Evolutionary conservation across 2,113 vertebrate species (phyloP), one percentile per base, ranked within the genome.

Genomic region (Hucho hucho): DNA sequence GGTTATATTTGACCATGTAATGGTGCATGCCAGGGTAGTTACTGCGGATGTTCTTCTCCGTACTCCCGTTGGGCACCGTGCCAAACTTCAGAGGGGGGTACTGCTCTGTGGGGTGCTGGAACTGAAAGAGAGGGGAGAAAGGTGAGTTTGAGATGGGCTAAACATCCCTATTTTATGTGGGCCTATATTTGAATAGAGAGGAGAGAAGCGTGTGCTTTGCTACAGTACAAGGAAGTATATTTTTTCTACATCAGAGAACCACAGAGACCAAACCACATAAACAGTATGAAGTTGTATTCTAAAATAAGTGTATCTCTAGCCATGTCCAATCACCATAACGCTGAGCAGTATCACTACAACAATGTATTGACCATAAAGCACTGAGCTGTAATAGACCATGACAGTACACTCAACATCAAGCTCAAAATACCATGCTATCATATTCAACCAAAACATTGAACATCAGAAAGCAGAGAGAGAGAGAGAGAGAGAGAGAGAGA

Each of bases 1-100:
- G 96, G 93, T 97, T 97, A 91, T 97, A 96, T 81, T 95, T 96
- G 79, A 95, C 93, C 96, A 97, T 97, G 90, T 97, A 97, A 86
- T 93, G 94, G 84, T 97, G 95, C 96, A 97, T 97, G 87, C 94
- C 96, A 7, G 95, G 95, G 83, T 97, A 97, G 93, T 97, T 97
- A 91, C 95, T 96, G 79, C 96, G 95, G 81, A 97, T 97, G 77
- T 97, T 97, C 90, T 97, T 97, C 91, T 97, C 96, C 0, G 96
- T 97, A 91, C 95, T 97, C 81, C 96, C 96, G 4, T 97, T 97
- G 86, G 96, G 96, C 83, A 97, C 96, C 0, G 96, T 97, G 77
- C 96, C 96, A 80, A 97, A 97, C 89, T 96, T 96, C 75, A 97
- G 90, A 72, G 96, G 96, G 0, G 96, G 96, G 80, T 96, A 96